These are phyloP conservation scores for Lepisosteus osseus DNA, from an alignment of 2,113 vertebrate species.

Conservation along the genomic window DNA sequence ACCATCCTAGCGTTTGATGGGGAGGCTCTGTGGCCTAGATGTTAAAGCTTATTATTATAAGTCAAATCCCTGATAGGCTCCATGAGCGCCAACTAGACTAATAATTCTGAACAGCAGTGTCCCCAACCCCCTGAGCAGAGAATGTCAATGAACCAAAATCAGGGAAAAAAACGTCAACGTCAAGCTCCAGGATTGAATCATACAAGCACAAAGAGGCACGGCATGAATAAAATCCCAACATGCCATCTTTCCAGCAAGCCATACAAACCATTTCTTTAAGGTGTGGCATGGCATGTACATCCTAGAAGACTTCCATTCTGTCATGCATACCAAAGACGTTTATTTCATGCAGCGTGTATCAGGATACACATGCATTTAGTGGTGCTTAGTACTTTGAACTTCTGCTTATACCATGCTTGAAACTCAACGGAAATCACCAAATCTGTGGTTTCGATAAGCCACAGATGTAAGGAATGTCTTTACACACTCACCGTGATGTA, in stretches of 20 bases:
- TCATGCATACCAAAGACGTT: too few species aligned
- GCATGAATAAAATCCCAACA: background rate
- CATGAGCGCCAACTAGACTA: too few species aligned
- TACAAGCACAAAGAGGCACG: background rate
- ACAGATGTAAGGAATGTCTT: background rate
- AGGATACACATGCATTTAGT: too few species aligned
- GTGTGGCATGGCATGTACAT: too few species aligned
- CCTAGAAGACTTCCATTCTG: too few species aligned
- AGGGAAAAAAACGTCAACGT: too few species aligned
- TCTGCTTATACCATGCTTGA: too few species aligned
- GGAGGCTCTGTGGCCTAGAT: background rate
- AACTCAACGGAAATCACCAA: too few species aligned
- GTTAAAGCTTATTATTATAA: background rate
- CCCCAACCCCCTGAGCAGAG: background rate
- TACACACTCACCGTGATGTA: conserved; percentile 84
- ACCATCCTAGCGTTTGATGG: conserved; percentile 3
- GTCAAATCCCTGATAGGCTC: background rate
- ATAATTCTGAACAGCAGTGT: too few species aligned
- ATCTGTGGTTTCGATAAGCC: background rate
- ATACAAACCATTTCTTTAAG: too few species aligned
- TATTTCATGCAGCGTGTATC: too few species aligned
- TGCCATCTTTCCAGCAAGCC: background rate
- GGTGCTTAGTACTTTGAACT: too few species aligned
- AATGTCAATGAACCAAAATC: background rate
- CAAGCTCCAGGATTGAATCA: background rate